A percentile compares a stretch with the other conserved stretches of the same genome.
These are phyloP conservation scores for Puma concolor DNA, from an alignment of 2,113 vertebrate species.

Conservation along the genomic window DNA sequence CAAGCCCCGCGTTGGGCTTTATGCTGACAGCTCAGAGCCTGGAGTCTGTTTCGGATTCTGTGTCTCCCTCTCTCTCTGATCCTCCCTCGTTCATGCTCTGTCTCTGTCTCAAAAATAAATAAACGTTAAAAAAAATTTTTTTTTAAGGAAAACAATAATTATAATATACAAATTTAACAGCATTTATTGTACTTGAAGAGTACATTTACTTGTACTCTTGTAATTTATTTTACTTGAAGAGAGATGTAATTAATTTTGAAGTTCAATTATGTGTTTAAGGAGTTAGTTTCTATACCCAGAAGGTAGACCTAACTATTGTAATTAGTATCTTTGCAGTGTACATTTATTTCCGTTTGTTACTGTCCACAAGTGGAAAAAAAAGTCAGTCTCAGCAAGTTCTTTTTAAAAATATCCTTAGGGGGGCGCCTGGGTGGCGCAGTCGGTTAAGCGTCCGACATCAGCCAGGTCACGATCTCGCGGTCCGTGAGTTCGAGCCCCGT, in stretches of 20 bases:
- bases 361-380: background rate
- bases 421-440: no score
- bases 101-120: background rate
- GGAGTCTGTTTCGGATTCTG: no score
- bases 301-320: background rate
- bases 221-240: constrained; percentile 58
- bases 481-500: no score
- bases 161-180: background rate
- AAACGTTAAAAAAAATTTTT: background rate
- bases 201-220: no score
- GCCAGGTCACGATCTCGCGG: no score
- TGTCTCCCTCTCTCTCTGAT: background rate
- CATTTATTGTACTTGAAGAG: constrained; percentile 52
- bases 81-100: background rate
- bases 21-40: background rate
- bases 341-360: background rate
- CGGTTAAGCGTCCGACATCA: no score
- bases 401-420: no score
- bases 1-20: accelerated
- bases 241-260: constrained; percentile 56
- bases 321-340: background rate
- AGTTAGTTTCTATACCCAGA: background rate
- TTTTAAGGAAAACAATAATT: background rate
- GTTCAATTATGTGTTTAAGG: constrained; percentile 4
- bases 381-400: background rate